Evolutionary conservation across 2,888 invertebrate genomes (phyloP).

Genomic region (Coremacera marginata): DNA sequence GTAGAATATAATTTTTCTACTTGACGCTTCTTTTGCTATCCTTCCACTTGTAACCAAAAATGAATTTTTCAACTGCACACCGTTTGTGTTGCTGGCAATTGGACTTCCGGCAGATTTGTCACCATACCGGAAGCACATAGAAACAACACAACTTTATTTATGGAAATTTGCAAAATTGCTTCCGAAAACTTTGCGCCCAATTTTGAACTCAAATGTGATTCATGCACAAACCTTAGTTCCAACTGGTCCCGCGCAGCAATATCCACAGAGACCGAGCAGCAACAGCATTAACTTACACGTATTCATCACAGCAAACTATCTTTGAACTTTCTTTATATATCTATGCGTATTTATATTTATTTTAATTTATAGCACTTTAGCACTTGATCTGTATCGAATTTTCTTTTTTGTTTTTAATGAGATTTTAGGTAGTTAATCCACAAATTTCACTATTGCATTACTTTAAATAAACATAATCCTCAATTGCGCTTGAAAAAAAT

Average conservation of each 20-base stretch:
- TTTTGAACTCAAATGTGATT: not conserved
- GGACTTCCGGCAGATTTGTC: no score
- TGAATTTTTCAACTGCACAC: no score
- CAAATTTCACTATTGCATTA: not conserved
- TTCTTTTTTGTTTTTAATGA: not conserved
- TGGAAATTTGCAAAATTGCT: no score
- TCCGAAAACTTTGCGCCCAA: no score
- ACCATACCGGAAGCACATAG: no score
- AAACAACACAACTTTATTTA: no score
- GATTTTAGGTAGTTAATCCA: not conserved
- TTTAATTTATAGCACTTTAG: conserved; percentile 47
- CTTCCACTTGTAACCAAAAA: no score
- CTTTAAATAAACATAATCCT: conserved; percentile 24
- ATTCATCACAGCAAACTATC: not conserved
- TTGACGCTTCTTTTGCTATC: no score
- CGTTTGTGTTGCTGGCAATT: no score
- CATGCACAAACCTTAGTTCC: conserved; percentile 61
- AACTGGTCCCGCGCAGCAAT: conserved; percentile 62
- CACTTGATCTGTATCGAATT: conserved; percentile 42
- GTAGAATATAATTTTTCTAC: no score
- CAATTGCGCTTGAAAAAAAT: no score
- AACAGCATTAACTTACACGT: conserved; percentile 63
- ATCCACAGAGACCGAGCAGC: conserved; percentile 58
- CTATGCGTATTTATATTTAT: conserved; percentile 22
- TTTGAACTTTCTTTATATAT: conserved; percentile 23